Evolutionary conservation across 2,888 invertebrate species (phyloP), one percentile per base, ranked within the genome.

Genomic region (Molorchus minor): DNA sequence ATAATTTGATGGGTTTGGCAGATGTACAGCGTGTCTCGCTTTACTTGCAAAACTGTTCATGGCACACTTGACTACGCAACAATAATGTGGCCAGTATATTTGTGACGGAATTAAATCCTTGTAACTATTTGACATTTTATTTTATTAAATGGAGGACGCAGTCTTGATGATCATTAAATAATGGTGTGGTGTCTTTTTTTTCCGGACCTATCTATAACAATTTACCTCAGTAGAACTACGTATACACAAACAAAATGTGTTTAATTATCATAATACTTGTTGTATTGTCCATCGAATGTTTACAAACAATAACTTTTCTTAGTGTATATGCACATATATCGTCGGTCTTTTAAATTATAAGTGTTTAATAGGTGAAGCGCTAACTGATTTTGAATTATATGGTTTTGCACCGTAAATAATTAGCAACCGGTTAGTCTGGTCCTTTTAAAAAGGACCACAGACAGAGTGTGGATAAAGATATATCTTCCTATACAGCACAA

Each of bases 351-450:
- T 47, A 35, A 47, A 19, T 5, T 5, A 5, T 5, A 5, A 25
- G 8, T 8, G 25, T 5, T 25, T 3, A 5, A 25, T 25, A 3
- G 56, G 56, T 58, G 52, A 56, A 58, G 53, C 58, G 44, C 62
- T 62, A 52, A 62, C 56, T 62, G 58, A 62, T 58, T 58, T 58
- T 49, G 56, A 47, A 58, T 58, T 54, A 57, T 21, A 38, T n/a
- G 33, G 43, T 52, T 61, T 58, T 62, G 51, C 46, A 59, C 62
- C 66, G 58, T 62, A 57, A 58, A 66, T 65, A 65, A 68, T 66
- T 65, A 65, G 54, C 49, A 66, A 68, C 66, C 68, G 64, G 68
- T 66, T 68, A 33, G 49, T 38, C 61, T 33, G 58, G 64, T 64
- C 54, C 54, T 59, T 56, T 53, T 56, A 44, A 46, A 51, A 61